A percentile compares a stretch with the other conserved stretches of the same genome.
phyloP scores from a whole-genome alignment of 1,140 invertebrate genomes.

The Camponotus pennsylvanicus region DNA sequence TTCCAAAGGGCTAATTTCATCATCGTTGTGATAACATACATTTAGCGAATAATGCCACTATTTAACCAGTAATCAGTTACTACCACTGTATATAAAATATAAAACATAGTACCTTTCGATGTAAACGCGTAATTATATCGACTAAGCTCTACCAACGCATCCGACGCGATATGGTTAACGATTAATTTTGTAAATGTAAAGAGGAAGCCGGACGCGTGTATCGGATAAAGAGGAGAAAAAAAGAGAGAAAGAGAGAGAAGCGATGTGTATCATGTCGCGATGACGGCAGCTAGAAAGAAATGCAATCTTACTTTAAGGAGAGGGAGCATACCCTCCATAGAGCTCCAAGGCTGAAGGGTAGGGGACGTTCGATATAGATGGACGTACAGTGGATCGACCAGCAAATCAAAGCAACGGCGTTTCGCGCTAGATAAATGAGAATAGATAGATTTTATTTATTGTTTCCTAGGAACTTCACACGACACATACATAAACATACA shows the following conservation, averaged over 20 bases:
- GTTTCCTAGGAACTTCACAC: constrained; percentile 79
- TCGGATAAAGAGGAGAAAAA: not conserved
- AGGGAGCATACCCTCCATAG: constrained; percentile 16
- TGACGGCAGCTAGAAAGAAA: constrained; percentile 46
- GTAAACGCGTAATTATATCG: constrained; percentile 80
- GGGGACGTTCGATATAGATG: constrained; percentile 3
- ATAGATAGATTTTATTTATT: constrained; percentile 86
- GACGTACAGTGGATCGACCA: constrained; percentile 71
- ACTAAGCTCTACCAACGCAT: constrained; percentile 66
- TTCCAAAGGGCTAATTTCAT: constrained; percentile 81
- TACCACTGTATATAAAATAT: constrained; percentile 82
- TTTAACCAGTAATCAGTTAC: constrained; percentile 85
- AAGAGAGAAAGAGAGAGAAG: not conserved
- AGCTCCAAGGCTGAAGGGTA: constrained; percentile 41
- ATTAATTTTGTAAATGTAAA: constrained; percentile 72
- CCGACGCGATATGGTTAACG: constrained; percentile 27
- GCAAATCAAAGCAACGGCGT: constrained; percentile 79
- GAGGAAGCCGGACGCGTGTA: not conserved
- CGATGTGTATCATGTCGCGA: constrained; percentile 38
- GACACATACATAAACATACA: not conserved
- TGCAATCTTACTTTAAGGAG: constrained; percentile 61
- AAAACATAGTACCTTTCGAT: constrained; percentile 82
- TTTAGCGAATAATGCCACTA: constrained; percentile 83
- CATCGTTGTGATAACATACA: constrained; percentile 86
- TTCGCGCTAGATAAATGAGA: constrained; percentile 79